phyloP scores from a whole-genome alignment of 2,888 invertebrate genomes.

The Morpho achilles region DNA sequence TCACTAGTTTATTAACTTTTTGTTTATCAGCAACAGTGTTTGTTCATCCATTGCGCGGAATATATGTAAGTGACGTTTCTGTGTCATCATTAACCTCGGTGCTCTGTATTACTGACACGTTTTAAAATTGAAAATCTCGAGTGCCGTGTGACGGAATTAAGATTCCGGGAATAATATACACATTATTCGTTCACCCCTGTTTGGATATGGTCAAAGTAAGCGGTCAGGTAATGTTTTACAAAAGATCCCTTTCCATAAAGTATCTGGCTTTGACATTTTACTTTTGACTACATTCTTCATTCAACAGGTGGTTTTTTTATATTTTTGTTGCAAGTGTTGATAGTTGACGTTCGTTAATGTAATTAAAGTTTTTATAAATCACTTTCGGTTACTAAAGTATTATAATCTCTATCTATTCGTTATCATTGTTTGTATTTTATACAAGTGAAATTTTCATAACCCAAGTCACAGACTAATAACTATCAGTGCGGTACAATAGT shows the following conservation, averaged over 20 bases:
- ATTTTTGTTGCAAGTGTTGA: slow-evolving; percentile 12
- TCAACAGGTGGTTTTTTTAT: slow-evolving; percentile 18
- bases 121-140: slow-evolving; percentile 43
- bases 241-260: slow-evolving; percentile 2
- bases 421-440: no score
- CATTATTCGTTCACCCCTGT: slow-evolving; percentile 34
- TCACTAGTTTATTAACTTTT: slow-evolving; percentile 47
- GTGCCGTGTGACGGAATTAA: slow-evolving; percentile 50
- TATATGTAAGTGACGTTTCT: slow-evolving; percentile 66
- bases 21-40: slow-evolving; percentile 47
- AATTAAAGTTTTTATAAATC: no score
- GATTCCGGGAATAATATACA: slow-evolving; percentile 38
- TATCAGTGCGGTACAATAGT: no score
- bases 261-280: slow-evolving; percentile 9
- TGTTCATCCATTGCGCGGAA: slow-evolving; percentile 42
- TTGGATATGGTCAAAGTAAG: slow-evolving; percentile 51
- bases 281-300: slow-evolving; percentile 7
- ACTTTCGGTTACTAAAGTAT: no score
- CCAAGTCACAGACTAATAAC: no score
- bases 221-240: slow-evolving; percentile 41
- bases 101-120: slow-evolving; percentile 52
- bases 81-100: slow-evolving; percentile 56
- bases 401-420: no score
- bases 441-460: no score
- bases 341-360: no score